Evolutionary conservation across 2,797 vertebrate species (phyloP), one percentile per base, ranked within the genome.

Genomic region (Schizopygopsis pylzovi): DNA sequence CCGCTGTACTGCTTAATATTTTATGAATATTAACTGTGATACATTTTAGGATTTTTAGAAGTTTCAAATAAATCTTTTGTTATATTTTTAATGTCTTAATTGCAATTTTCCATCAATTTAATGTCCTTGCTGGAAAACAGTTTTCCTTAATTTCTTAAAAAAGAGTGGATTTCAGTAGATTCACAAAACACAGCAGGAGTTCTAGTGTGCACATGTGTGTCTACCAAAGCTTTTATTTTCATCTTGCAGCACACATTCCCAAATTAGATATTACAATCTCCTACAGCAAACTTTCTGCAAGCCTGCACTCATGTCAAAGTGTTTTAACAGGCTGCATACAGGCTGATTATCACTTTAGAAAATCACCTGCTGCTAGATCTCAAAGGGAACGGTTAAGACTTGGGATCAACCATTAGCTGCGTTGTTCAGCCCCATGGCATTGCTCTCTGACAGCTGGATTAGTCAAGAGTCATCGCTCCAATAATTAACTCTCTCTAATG

Each of bases 381-480:
- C 76, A 85, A 79, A 39, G 41, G 52, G 52, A 72, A 63, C 6
- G 41, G 43, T 70, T 85, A 84, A 59, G 75, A 72, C 65, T 61
- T 43, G 28, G 52, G 56, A 79, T 79, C 39, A 61, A 67, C 18
- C 76, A 79, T 63, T 79, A 79, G 67, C 28, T 20, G 33, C 11
- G 15, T 18, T 70, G 49, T 79, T 79, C 41, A 61, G 78, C 77
- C 77, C 68, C 25, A 59, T 56, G 54, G 83, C 39, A 67, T 79
- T 85, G 54, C 54, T 61, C 41, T 72, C 65, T 79, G 83, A 85
- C 83, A 79, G 54, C 76, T 71, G 77, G 54, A 85, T 79, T 79
- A 72, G 54, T 71, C 65, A 22, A 72, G 41, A 71, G 76, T 79
- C 83, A 85, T 85, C 20, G 13, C 20, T 61, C 28, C 3, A 3